Percentiles rank a stretch among this genome's conserved stretches.
Evolutionary conservation across 64 coral and sea anemone genomes (phyloP).

Genomic region (Montipora cactus): DNA sequence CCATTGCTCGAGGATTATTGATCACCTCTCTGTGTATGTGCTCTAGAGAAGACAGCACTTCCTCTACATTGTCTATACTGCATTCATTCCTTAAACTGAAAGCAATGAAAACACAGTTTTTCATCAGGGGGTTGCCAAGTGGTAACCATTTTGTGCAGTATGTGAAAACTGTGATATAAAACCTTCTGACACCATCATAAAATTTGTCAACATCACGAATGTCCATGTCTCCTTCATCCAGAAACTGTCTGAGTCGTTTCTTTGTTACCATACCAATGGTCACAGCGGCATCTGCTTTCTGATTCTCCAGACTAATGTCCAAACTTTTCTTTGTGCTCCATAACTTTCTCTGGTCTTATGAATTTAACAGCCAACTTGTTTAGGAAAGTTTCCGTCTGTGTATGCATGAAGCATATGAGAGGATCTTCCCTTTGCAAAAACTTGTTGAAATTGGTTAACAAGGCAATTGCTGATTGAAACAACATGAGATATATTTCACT

Average conservation of each 20-base stretch:
- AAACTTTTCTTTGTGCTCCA: conserved; percentile 53
- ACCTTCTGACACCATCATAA: conserved; percentile 81
- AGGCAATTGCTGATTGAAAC: conserved; percentile 70
- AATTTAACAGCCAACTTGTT: conserved; percentile 71
- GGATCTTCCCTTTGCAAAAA: conserved; percentile 24
- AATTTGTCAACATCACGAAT: conserved; percentile 58
- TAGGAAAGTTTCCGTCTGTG: conserved; percentile 18
- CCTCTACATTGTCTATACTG: conserved; percentile 78
- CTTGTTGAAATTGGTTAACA: background rate
- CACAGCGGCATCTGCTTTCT: conserved; percentile 64
- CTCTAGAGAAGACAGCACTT: conserved; percentile 56
- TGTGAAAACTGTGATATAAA: conserved; percentile 77
- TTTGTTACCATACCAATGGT: conserved; percentile 65
- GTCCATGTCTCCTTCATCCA: conserved; percentile 74
- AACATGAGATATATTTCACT: conserved; percentile 80
- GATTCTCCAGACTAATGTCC: conserved; percentile 71
- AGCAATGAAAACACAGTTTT: conserved; percentile 81
- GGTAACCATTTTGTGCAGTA: conserved; percentile 83
- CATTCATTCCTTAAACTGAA: conserved; percentile 67
- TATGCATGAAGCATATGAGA: conserved; percentile 57
- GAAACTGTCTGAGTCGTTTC: conserved; percentile 62
- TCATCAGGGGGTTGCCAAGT: conserved; percentile 74
- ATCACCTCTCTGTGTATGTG: conserved; percentile 55
- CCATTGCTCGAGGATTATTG: conserved; percentile 70
- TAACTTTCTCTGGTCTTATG: conserved; percentile 54